Conservation (phyloP, 2,888 invertebrate genomes). For the Spisula subtruncata region DNA sequence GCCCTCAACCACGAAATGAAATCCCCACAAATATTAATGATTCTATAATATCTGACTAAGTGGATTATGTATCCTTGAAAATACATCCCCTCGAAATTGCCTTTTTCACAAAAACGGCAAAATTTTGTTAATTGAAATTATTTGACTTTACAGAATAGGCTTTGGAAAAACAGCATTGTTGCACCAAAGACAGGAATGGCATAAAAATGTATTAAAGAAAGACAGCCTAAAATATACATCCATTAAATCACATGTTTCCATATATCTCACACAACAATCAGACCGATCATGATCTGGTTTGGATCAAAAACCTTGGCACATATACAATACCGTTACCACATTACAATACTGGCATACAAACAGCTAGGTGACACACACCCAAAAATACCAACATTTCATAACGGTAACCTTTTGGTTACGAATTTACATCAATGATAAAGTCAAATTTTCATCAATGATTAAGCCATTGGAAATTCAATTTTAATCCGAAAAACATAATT, state of each 20-base stretch:
- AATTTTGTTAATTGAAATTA: too few relatives aligned
- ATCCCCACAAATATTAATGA: too few relatives aligned
- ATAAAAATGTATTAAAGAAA: slow-evolving; percentile 11
- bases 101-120: too few relatives aligned
- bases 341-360: not conserved
- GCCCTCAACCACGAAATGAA: too few relatives aligned
- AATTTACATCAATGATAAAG: slow-evolving; percentile 4
- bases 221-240: not conserved
- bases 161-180: too few relatives aligned
- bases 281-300: not conserved
- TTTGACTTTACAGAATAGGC: too few relatives aligned
- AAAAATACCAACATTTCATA: not conserved
- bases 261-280: slow-evolving; percentile 2
- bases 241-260: not conserved
- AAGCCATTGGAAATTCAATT: not conserved
- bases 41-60: too few relatives aligned
- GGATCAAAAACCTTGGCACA: not conserved
- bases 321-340: too few relatives aligned
- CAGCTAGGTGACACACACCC: not conserved
- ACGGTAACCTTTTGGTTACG: not conserved
- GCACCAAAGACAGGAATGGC: not conserved
- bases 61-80: too few relatives aligned
- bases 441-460: slow-evolving; percentile 4
- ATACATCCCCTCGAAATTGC: too few relatives aligned
- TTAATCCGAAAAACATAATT: not conserved